Conservation (phyloP, 2,888 invertebrate genomes). For the Acrocera orbiculus region DNA sequence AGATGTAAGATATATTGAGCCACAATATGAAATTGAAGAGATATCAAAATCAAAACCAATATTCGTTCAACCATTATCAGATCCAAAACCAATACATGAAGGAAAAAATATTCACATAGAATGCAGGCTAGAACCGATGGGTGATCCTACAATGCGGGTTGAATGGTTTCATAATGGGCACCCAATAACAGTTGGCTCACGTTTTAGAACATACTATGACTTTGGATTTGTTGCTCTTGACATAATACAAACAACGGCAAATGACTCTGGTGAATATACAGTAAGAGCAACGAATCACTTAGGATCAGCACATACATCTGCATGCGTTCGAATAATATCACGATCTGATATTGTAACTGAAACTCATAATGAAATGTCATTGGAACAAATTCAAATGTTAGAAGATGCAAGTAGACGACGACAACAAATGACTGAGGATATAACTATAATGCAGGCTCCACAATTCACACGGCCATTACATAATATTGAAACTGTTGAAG, state of each 20-base stretch:
- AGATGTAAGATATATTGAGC: conserved; percentile 68
- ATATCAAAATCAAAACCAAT: conserved; percentile 89
- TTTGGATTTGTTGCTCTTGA: conserved; percentile 95
- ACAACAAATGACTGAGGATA: conserved; percentile 58
- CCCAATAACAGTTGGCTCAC: conserved; percentile 71
- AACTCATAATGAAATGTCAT: conserved; percentile 78
- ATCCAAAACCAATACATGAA: conserved; percentile 69
- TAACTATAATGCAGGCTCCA: conserved; percentile 67
- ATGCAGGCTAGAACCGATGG: conserved; percentile 85
- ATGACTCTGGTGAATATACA: conserved; percentile 91
- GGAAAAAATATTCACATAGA: conserved; percentile 83
- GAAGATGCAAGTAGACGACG: conserved; percentile 61
- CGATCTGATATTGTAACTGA: conserved; percentile 70
- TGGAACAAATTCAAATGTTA: conserved; percentile 79
- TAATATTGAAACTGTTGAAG: conserved; percentile 77
- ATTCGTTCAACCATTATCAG: conserved; percentile 75
- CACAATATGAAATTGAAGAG: conserved; percentile 78
- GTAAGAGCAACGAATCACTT: conserved; percentile 83
- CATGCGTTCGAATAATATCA: conserved; percentile 73
- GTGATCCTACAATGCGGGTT: conserved; percentile 87
- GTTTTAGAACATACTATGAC: conserved; percentile 89
- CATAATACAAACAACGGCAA: conserved; percentile 81
- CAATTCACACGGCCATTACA: conserved; percentile 75
- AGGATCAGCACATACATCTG: conserved; percentile 81
- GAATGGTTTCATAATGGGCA: conserved; percentile 93